Conservation (phyloP, 2,888 invertebrate genomes). For the Caenorhabditis imperialis region DNA sequence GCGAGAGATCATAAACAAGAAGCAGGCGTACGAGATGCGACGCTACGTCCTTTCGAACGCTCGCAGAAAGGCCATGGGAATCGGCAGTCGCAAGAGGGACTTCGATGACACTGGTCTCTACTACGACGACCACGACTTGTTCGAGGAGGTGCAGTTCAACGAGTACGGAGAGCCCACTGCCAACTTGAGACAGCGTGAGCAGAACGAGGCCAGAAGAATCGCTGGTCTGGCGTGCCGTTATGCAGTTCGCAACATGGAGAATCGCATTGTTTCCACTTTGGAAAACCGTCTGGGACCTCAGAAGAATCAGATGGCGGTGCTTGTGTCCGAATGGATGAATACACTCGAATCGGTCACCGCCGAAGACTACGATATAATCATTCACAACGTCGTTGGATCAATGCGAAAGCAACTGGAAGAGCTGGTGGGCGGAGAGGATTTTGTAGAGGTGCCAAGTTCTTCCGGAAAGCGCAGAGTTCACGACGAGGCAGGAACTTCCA, state of each 20-base stretch:
- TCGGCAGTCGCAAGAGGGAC: conserved; percentile 13
- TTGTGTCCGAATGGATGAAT: conserved; percentile 43
- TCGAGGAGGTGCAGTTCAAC: conserved; percentile 41
- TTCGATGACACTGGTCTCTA: conserved; percentile 21
- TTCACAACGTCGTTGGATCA: conserved; percentile 25
- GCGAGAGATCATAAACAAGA: conserved; percentile 49
- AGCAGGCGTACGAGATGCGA: conserved; percentile 54
- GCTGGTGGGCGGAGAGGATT: conserved; percentile 10
- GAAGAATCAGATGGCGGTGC: conserved; percentile 25
- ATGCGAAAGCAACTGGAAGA: conserved; percentile 48
- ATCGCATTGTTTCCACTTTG: conserved; percentile 20
- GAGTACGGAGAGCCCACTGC: conserved; percentile 23
- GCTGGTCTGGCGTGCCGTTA: conserved; percentile 28
- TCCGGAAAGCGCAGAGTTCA: not conserved
- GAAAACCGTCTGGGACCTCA: conserved; percentile 20
- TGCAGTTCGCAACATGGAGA: conserved; percentile 34
- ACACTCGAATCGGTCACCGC: conserved; percentile 13
- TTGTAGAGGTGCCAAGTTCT: not conserved
- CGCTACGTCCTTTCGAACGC: conserved; percentile 37
- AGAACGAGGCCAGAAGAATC: conserved; percentile 11
- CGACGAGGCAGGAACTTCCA: not conserved
- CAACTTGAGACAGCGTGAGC: not conserved
- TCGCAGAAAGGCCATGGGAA: conserved; percentile 9
- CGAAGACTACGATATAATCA: conserved; percentile 38
- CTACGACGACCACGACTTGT: conserved; percentile 47